A percentile compares a stretch with the other conserved stretches of the same genome.
Evolutionary conservation across 2,797 vertebrate genomes (phyloP).

Genomic region (Thaleichthys pacificus): DNA sequence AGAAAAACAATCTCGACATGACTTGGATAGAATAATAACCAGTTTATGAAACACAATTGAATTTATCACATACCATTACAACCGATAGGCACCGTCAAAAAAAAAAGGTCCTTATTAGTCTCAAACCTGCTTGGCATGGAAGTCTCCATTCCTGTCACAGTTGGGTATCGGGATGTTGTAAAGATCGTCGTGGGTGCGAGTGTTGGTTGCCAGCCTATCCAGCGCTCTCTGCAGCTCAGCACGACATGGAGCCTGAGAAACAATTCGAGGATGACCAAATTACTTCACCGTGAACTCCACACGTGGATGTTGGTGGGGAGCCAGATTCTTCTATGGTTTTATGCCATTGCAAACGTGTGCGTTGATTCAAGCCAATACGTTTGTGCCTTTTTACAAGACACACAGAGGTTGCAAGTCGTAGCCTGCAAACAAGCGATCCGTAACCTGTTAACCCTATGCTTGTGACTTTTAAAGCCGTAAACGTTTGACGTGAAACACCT

Average conservation of each 20-base stretch:
- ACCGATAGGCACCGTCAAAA: background rate
- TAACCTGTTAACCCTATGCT: conserved; percentile 37
- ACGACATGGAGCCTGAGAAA: conserved; percentile 84
- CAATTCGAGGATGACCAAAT: background rate
- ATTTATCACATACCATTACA: conserved; percentile 9
- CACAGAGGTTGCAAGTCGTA: conserved; percentile 47
- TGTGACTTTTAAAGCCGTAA: conserved; percentile 42
- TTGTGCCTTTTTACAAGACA: conserved; percentile 41
- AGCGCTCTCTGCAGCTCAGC: conserved; percentile 87
- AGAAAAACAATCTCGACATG: background rate
- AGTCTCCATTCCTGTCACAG: conserved; percentile 92
- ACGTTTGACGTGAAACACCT: conserved; percentile 56
- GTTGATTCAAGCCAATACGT: conserved; percentile 49
- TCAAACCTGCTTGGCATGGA: conserved; percentile 90
- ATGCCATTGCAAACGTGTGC: conserved; percentile 19
- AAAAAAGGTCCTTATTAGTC: background rate
- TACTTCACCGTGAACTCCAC: background rate
- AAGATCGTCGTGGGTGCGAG: conserved; percentile 88
- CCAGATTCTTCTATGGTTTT: background rate
- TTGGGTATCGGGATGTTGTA: conserved; percentile 92
- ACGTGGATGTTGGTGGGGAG: no score
- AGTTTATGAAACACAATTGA: background rate
- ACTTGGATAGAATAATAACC: conserved; percentile 6
- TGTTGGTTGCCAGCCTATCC: conserved; percentile 85
- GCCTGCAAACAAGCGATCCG: conserved; percentile 57